Base-by-base conservation (phyloP, 1,140 invertebrate genomes). In the Caerostris extrusa region DNA sequence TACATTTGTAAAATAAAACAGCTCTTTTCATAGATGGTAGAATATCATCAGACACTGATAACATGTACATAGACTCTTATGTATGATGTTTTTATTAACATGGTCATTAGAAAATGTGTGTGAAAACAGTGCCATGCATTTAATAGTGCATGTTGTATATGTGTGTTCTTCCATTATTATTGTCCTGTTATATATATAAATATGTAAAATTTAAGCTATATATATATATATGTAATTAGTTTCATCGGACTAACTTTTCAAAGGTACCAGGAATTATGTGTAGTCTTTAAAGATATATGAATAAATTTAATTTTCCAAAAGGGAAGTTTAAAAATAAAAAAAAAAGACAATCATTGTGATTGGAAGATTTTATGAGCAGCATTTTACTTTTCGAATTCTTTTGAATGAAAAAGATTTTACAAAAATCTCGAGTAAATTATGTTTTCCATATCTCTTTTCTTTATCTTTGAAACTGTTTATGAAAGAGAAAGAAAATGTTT, bases 1-100 rank as follows among this genome's bases (percentile, higher is more conserved):
- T 55, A 93, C 83, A 93, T 88, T 61, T 93, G 92, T 93, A 93
- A 93, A 93, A 89, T 93, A 81, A 93, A 77, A 88, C 69, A 64
- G 57, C 61, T 85, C 61, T 93, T 61, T 89, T 93, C 85, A 93
- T 93, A 88, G 86, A 81, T 93, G 64, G 50, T 93, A 93, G 92
- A 34, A 50, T 61, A 61, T 93, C 83, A 93, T 88, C 67, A 88
- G 34, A 77, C 67, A 61, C 69, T 17, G 92, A 71, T 91, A 69
- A 67, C 64, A 61, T 92, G 92, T 93, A 93, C 81, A 93, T 93
- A 89, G 60, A 58, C 53, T 34, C 7, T 6, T 60, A 55, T 93
- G 77, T 87, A 64, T 86, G 60, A 50, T 67, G 56, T 93, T 93
- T 71, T 93, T 87, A 91, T 83, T 86, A 87, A 93, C 8, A 71